Percentiles rank a stretch among this genome's conserved stretches.
Evolutionary conservation across 37 sponge, comb jelly and placozoan genomes (phyloP).

Genomic region (Oscarella lobularis): DNA sequence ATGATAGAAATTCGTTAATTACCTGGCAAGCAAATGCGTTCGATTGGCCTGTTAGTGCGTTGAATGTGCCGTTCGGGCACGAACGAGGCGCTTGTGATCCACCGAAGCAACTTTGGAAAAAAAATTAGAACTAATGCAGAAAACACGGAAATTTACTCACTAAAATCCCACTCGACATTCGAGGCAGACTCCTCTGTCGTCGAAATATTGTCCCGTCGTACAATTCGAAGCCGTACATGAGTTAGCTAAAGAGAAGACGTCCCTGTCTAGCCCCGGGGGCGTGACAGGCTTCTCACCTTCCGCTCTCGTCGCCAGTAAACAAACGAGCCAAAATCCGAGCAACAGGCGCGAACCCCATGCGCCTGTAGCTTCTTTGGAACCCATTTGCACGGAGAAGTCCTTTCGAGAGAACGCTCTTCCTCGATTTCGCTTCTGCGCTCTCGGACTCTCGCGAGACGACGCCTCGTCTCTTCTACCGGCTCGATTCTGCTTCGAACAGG

Average conservation of each 20-base stretch:
- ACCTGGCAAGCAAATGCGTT: conserved; percentile 5
- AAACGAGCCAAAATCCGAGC: neutral
- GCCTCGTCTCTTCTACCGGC: too few relatives aligned
- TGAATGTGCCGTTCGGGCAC: conserved; percentile 5
- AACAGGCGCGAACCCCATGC: neutral
- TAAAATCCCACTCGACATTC: neutral
- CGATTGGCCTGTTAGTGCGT: conserved; percentile 2
- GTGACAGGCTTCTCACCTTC: conserved; percentile 2
- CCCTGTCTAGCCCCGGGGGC: neutral
- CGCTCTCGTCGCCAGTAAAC: neutral
- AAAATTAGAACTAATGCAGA: neutral
- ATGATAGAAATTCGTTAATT: neutral
- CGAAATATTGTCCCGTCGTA: neutral
- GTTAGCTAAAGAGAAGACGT: neutral
- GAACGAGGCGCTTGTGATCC: neutral
- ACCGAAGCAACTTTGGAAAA: neutral
- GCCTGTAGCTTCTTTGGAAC: neutral
- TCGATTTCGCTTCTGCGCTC: too few relatives aligned
- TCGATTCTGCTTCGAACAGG: too few relatives aligned
- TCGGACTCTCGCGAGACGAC: too few relatives aligned
- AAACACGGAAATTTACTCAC: neutral
- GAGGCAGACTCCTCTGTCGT: neutral
- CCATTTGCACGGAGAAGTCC: too few relatives aligned
- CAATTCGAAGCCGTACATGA: neutral
- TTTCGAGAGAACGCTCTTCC: too few relatives aligned